Evolutionary conservation across 2,888 invertebrate species (phyloP).

Genomic region (Phania funesta): DNA sequence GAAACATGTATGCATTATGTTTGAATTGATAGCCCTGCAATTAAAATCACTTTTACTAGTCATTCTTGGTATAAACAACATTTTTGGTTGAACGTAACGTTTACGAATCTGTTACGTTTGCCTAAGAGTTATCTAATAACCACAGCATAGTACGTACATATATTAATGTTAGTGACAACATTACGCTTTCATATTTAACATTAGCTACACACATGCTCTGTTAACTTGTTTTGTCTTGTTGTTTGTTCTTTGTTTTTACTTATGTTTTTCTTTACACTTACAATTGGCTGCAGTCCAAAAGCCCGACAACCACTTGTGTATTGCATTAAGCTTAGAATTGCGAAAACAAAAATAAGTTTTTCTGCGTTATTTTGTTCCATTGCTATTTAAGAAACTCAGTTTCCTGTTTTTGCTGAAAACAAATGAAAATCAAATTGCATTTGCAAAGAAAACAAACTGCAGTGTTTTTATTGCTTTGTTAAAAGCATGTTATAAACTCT

Average conservation of each 20-base stretch:
- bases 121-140: too few species aligned
- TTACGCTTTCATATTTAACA: too few species aligned
- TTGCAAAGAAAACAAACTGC: conserved; percentile 16
- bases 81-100: too few species aligned
- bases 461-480: conserved; percentile 18
- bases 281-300: conserved; percentile 49
- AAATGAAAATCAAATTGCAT: conserved; percentile 37
- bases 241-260: not conserved
- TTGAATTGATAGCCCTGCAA: too few species aligned
- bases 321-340: conserved; percentile 9
- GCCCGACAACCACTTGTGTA: conserved; percentile 40
- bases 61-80: too few species aligned
- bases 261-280: conserved; percentile 9
- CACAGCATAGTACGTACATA: too few species aligned
- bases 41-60: too few species aligned
- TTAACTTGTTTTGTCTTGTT: not conserved
- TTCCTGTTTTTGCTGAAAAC: conserved; percentile 52
- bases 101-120: too few species aligned
- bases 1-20: too few species aligned
- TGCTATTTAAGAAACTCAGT: conserved; percentile 24
- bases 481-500: conserved; percentile 38
- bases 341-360: not conserved
- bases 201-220: not conserved
- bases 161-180: too few species aligned
- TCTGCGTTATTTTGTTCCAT: not conserved